Evolutionary conservation across 2,797 vertebrate genomes (phyloP), one percentile per base, ranked within the genome.

Genomic region (Geotrypetes seraphini): DNA sequence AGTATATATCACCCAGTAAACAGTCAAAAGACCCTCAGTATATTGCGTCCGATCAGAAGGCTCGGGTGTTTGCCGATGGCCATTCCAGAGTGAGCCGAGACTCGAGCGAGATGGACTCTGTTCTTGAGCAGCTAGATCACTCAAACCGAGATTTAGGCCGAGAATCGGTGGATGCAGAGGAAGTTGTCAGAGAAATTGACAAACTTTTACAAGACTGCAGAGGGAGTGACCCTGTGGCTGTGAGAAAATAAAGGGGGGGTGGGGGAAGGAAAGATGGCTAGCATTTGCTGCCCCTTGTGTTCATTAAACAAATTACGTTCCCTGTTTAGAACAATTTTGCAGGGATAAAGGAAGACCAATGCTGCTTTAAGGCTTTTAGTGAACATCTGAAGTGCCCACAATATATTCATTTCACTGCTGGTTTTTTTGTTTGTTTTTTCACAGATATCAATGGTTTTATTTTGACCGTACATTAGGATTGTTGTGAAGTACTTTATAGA

Each of bases 181-280:
- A 96, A 79, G 95, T 95, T 43, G 94, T 95, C 68, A 86, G 94
- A 71, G 96, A 99, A 85, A 99, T 99, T 60, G 93, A 99, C 77
- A 96, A 97, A 79, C 90, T 99, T 53, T 87, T 99, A 74, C 93
- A 97, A 77, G 96, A 99, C 88, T 99, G 94, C 80, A 82, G 92
- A 67, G 90, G 90, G 66, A 93, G 65, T 7, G 94, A 99, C 74
- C 79, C 89, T 57, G 77, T 88, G 23, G 76, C 87, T 53, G 71
- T 97, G 79, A 91, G 92, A 76, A 99, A 97, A 80, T 99, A 76
- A 95, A 71, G 59, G 40, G 70, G n/a, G n/a, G n/a, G n/a, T n/a
- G 39, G 55, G 68, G 60, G 73, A 56, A 67, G 45, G 53, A 69
- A 63, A 63, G 76, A 78, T 68, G 85, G 77, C 70, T 81, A 78